Evolutionary conservation across 2,888 invertebrate species (phyloP).

Genomic region (Rhabditoides inermis): DNA sequence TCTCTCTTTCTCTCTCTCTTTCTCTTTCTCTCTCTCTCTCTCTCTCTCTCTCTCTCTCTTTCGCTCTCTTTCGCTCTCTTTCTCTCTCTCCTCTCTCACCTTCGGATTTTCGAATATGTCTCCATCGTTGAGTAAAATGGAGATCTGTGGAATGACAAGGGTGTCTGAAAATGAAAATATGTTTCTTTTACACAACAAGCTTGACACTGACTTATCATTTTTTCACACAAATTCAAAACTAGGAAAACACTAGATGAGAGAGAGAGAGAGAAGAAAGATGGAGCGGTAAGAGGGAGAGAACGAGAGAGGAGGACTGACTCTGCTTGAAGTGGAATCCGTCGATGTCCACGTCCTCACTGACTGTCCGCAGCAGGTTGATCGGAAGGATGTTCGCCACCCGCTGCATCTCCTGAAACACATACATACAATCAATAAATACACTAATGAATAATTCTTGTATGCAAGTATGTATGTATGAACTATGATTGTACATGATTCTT

Average conservation of each 20-base stretch:
- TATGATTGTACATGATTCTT: no score
- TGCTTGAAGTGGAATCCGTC: conserved; percentile 43
- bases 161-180: conserved; percentile 19
- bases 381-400: conserved; percentile 52
- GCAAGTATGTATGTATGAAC: no score
- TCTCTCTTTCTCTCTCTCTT: no score
- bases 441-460: no score
- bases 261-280: background rate
- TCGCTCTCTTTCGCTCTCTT: no score
- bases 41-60: no score
- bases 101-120: conserved; percentile 41
- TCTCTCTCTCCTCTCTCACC: no score
- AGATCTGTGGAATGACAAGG: conserved; percentile 48
- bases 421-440: no score
- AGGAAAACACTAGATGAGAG: background rate
- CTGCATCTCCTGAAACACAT: conserved; percentile 47
- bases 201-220: no score
- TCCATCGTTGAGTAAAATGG: conserved; percentile 44
- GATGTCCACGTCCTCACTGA: conserved; percentile 33
- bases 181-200: no score
- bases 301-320: background rate
- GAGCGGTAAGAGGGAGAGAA: background rate
- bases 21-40: no score
- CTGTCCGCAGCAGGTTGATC: conserved; percentile 44
- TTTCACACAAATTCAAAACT: background rate